Evolutionary conservation across 2,113 vertebrate species (phyloP).

Genomic region (Acrocephalus kingi): DNA sequence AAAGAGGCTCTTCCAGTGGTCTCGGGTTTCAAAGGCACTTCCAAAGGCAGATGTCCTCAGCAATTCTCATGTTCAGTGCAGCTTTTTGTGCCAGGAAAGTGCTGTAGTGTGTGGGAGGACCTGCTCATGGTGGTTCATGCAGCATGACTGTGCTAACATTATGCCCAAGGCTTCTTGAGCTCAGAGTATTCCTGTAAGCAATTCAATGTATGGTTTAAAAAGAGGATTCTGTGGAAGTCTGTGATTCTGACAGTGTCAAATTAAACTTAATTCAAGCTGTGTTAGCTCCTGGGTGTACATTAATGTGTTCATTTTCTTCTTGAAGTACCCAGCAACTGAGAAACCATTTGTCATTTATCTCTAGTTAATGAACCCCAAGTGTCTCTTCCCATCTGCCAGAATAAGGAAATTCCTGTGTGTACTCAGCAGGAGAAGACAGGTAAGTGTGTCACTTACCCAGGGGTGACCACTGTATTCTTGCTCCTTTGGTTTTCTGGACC

Average conservation of each 20-base stretch:
- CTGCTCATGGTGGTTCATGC: accelerated
- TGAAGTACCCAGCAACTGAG: background rate
- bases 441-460: background rate
- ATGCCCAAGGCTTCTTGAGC: background rate
- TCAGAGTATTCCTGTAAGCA: background rate
- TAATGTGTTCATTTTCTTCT: background rate
- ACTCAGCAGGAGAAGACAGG: background rate
- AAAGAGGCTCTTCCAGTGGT: background rate
- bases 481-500: background rate
- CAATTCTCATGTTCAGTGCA: background rate
- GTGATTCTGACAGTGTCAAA: background rate
- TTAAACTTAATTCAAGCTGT: background rate
- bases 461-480: background rate
- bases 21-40: background rate
- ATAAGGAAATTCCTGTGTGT: background rate
- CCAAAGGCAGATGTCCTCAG: accelerated
- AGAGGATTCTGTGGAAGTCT: background rate
- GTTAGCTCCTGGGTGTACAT: background rate
- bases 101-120: background rate
- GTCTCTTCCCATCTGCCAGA: background rate
- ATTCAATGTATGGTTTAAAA: background rate
- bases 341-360: background rate
- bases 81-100: background rate
- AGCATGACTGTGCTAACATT: no score
- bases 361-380: background rate